phyloP scores from a whole-genome alignment of 2,888 invertebrate species.

The Lysandra bellargus region DNA sequence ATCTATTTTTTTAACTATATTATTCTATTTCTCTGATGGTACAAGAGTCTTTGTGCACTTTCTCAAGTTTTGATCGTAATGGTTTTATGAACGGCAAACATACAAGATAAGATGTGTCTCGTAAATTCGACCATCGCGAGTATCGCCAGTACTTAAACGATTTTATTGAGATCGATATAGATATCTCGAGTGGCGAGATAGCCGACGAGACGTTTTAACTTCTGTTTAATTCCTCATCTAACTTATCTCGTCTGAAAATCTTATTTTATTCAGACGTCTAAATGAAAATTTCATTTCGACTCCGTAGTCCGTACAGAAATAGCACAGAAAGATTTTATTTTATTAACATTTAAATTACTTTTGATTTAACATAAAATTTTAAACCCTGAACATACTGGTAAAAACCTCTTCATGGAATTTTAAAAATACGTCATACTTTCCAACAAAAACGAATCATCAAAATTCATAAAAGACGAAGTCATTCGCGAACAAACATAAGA shows the following conservation, averaged over 20 bases:
- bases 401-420: no score
- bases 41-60: neutral
- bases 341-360: no score
- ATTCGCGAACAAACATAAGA: no score
- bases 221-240: constrained; percentile 12
- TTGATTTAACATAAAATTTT: no score
- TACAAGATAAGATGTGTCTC: constrained; percentile 25
- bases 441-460: no score
- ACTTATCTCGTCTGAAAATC: constrained; percentile 23
- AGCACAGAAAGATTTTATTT: neutral
- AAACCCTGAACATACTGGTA: no score
- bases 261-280: neutral
- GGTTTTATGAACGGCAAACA: constrained; percentile 14
- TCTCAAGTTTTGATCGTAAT: constrained; percentile 18
- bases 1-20: no score
- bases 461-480: no score
- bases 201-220: neutral
- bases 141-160: constrained; percentile 18
- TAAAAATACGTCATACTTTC: no score
- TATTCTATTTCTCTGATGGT: no score
- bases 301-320: neutral
- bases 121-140: constrained; percentile 13
- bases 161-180: constrained; percentile 28
- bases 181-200: neutral
- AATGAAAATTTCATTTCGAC: neutral